These are phyloP conservation scores for Andrena chrysosceles DNA, from an alignment of 2,888 invertebrate species.

Conservation along the genomic window DNA sequence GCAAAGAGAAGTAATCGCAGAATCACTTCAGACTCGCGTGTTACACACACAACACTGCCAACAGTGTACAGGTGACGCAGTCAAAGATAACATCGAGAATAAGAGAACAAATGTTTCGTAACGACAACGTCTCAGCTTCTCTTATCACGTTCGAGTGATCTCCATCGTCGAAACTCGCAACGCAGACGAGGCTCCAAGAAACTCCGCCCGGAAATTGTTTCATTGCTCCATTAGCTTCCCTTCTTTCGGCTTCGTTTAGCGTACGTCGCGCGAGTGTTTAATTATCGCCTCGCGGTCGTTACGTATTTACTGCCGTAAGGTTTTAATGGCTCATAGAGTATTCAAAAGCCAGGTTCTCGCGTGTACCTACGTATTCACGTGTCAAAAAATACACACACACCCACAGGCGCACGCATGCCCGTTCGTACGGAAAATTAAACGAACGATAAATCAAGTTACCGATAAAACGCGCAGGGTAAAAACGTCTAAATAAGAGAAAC, in stretches of 20 bases:
- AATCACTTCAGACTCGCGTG: too few relatives aligned
- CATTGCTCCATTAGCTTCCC: neutral
- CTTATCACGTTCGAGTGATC: conserved; percentile 10
- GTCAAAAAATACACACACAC: neutral
- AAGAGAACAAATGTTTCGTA: neutral
- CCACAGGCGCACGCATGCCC: neutral
- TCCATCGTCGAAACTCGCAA: neutral
- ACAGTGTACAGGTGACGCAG: neutral
- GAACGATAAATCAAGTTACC: conserved; percentile 41
- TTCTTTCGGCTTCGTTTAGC: neutral
- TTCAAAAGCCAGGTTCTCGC: conserved; percentile 23
- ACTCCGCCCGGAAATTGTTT: neutral
- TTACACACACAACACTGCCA: too few relatives aligned
- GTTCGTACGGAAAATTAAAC: conserved; percentile 41
- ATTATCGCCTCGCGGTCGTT: conserved; percentile 33
- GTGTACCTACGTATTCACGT: conserved; percentile 3
- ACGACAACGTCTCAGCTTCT: neutral
- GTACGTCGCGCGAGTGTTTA: conserved; percentile 21
- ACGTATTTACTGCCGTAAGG: conserved; percentile 33
- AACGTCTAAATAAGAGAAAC: conserved; percentile 11
- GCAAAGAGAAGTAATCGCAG: too few relatives aligned
- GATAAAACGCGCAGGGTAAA: conserved; percentile 28
- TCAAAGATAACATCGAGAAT: neutral
- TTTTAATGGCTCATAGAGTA: conserved; percentile 47
- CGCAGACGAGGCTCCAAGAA: neutral